A percentile compares a stretch with the other conserved stretches of the same genome.
Evolutionary conservation across 1,140 invertebrate species (phyloP).

Genomic region (Drosophila quadrilineata): DNA sequence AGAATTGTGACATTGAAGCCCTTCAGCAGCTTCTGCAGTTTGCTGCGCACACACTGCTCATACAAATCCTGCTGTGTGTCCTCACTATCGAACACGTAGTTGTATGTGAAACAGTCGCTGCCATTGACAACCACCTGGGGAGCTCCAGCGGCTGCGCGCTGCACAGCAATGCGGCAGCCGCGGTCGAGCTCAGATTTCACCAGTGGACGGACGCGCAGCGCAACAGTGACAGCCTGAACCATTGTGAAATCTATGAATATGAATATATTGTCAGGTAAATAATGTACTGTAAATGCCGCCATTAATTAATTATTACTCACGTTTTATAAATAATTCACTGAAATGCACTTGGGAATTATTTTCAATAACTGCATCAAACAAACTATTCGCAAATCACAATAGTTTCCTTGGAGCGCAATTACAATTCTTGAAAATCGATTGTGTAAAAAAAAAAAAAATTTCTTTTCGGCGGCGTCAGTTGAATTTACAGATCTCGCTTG

Average conservation of each 20-base stretch:
- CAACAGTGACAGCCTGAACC: constrained; percentile 83
- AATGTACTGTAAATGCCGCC: background rate
- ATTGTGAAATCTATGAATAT: background rate
- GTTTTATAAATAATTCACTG: no score
- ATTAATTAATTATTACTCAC: background rate
- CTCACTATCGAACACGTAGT: constrained; percentile 90
- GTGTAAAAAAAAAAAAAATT: no score
- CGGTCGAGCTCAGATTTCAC: constrained; percentile 86
- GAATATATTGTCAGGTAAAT: background rate
- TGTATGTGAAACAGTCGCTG: constrained; percentile 91
- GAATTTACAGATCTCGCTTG: no score
- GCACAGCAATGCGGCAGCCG: constrained; percentile 86
- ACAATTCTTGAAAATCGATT: no score
- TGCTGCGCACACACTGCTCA: constrained; percentile 87
- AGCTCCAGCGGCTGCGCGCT: constrained; percentile 83
- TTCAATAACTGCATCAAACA: no score
- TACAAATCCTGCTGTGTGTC: constrained; percentile 90
- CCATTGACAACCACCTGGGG: constrained; percentile 88
- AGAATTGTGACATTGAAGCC: constrained; percentile 94
- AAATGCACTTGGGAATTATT: no score
- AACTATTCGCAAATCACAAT: no score
- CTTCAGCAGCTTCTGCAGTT: constrained; percentile 91
- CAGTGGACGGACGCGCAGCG: constrained; percentile 90
- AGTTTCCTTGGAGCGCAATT: no score
- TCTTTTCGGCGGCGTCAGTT: no score